Percentiles rank a stretch among this genome's conserved stretches.
These are phyloP conservation scores for Erebia ligea DNA, from an alignment of 2,888 invertebrate genomes.

Conservation along the genomic window DNA sequence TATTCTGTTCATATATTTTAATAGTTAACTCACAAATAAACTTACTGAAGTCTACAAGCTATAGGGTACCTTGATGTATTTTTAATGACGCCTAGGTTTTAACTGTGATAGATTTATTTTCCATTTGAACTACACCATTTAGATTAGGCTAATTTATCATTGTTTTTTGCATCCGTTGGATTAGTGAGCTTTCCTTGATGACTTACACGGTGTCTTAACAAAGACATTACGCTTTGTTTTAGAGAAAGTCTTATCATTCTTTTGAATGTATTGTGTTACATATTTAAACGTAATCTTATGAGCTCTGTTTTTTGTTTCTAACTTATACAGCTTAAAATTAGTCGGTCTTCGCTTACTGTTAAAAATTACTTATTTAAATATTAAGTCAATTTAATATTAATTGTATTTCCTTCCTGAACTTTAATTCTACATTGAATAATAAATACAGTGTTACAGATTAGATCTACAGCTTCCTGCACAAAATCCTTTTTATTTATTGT, in stretches of 20 bases:
- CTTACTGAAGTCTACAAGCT: constrained; percentile 9
- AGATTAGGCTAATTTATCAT: constrained; percentile 22
- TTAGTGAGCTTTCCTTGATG: constrained; percentile 15
- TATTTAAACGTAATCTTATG: neutral
- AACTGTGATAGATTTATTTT: constrained; percentile 26
- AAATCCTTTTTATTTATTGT: no score
- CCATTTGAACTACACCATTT: constrained; percentile 22
- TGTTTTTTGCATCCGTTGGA: constrained; percentile 19
- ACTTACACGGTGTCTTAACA: neutral
- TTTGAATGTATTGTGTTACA: neutral
- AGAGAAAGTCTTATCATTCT: constrained; percentile 1
- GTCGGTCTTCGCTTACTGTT: no score
- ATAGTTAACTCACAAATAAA: constrained; percentile 29
- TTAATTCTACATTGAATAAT: no score
- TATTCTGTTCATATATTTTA: constrained; percentile 30
- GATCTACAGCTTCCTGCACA: no score
- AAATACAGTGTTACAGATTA: no score
- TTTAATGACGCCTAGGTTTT: constrained; percentile 22
- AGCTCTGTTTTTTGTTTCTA: neutral
- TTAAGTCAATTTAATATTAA: no score
- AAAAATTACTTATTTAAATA: no score
- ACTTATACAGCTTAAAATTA: neutral
- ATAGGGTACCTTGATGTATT: constrained; percentile 24
- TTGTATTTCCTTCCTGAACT: no score
- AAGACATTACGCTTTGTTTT: constrained; percentile 6